Percentiles rank a stretch among this genome's conserved stretches.
Evolutionary conservation across 2,113 vertebrate species (phyloP).

Genomic region (Grus americana): DNA sequence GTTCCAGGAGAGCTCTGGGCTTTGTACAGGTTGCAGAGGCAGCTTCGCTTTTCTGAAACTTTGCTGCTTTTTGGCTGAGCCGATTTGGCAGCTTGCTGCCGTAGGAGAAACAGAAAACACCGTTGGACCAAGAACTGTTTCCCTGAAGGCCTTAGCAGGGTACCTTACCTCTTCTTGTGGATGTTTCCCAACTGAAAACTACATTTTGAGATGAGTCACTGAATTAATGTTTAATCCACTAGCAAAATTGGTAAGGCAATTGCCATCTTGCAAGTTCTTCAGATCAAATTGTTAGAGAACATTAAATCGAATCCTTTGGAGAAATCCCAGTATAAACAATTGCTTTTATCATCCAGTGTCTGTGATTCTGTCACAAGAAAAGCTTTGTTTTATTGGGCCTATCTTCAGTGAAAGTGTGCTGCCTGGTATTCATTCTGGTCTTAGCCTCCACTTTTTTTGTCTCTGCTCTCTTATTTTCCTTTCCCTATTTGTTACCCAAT

Average conservation of each 20-base stretch:
- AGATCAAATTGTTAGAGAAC: conserved; percentile 38
- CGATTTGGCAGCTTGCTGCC: not conserved
- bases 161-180: not conserved
- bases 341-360: conserved; percentile 6
- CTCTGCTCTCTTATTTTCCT: not conserved
- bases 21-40: not conserved
- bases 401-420: not conserved
- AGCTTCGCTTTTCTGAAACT: not conserved
- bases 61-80: not conserved
- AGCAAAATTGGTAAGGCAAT: conserved; percentile 35
- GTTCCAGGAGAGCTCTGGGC: not conserved
- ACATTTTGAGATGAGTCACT: conserved; percentile 39
- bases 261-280: conserved; percentile 13
- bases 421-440: not conserved
- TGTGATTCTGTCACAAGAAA: not conserved
- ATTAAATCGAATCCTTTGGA: conserved; percentile 38
- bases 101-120: not conserved
- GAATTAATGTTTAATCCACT: conserved; percentile 23
- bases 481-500: not conserved
- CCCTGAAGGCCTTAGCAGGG: not conserved
- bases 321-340: not conserved
- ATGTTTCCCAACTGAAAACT: not conserved
- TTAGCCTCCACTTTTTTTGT: not conserved
- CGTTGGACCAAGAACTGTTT: not conserved
- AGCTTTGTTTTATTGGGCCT: not conserved